Evolutionary conservation across 1,140 invertebrate genomes (phyloP).

Genomic region (Steinernema feltiae): DNA sequence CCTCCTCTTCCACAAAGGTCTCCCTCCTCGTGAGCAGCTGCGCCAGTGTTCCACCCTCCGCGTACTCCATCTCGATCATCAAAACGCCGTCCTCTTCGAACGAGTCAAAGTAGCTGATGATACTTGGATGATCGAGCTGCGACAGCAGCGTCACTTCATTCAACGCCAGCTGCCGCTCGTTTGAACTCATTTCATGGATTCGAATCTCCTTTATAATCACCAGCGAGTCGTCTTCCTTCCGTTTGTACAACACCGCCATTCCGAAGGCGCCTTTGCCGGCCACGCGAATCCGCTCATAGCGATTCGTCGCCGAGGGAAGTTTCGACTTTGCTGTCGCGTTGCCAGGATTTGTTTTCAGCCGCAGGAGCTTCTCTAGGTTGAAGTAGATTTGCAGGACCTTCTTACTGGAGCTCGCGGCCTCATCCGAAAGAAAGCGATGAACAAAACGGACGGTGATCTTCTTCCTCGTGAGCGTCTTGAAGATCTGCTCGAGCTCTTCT

Average conservation of each 20-base stretch:
- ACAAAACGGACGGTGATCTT: conserved; percentile 13
- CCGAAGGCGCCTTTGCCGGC: conserved; percentile 72
- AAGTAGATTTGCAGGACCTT: conserved; percentile 48
- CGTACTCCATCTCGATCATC: conserved; percentile 77
- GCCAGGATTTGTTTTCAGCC: not conserved
- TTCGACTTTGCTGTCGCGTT: not conserved
- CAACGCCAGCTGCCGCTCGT: conserved; percentile 69
- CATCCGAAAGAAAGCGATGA: not conserved
- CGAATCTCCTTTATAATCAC: conserved; percentile 74
- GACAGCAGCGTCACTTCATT: conserved; percentile 71
- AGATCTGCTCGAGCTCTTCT: too few species aligned
- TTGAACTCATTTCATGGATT: conserved; percentile 67
- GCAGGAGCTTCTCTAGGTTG: not conserved
- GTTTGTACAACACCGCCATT: conserved; percentile 68
- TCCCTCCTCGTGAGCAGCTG: conserved; percentile 65
- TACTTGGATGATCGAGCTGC: conserved; percentile 70
- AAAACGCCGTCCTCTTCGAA: conserved; percentile 70
- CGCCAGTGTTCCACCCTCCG: conserved; percentile 69
- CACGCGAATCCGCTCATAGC: conserved; percentile 65
- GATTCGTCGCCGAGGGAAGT: conserved; percentile 58
- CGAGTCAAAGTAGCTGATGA: conserved; percentile 70
- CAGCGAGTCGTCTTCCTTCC: conserved; percentile 66
- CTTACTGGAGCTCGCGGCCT: conserved; percentile 48
- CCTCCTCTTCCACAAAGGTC: conserved; percentile 63
- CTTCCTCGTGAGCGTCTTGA: too few species aligned